A percentile compares a stretch with the other conserved stretches of the same genome.
phyloP scores from a whole-genome alignment of 2,797 vertebrate species.

The Alosa sapidissima region DNA sequence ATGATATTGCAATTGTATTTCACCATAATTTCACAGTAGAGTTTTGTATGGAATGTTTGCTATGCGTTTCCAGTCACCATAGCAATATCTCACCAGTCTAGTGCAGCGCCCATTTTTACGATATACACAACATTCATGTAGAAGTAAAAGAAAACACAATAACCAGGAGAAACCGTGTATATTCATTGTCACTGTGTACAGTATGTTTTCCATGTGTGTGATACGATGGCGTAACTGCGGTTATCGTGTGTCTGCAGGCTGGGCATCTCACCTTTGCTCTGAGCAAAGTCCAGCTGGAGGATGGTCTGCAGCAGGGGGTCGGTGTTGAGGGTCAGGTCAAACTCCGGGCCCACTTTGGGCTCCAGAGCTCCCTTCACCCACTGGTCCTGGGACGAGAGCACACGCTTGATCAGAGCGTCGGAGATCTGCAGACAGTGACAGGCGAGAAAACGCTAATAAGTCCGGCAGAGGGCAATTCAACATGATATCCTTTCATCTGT shows the following conservation, averaged over 20 bases:
- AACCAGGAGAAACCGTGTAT: background rate
- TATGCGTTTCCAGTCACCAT: background rate
- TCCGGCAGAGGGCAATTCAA: background rate
- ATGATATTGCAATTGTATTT: background rate
- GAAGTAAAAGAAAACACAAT: background rate
- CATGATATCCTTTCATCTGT: background rate
- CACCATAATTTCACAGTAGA: background rate
- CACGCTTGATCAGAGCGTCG: conserved; percentile 93
- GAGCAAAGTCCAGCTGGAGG: conserved; percentile 94
- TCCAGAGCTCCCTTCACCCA: conserved; percentile 97
- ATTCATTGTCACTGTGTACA: background rate
- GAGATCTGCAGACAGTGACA: conserved; percentile 80
- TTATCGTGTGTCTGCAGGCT: background rate
- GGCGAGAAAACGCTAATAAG: background rate
- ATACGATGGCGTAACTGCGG: background rate
- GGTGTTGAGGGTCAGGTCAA: conserved; percentile 89
- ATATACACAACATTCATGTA: background rate
- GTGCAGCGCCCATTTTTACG: background rate
- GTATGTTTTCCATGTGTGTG: background rate
- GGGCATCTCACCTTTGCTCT: conserved; percentile 85
- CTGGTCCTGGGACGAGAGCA: conserved; percentile 92
- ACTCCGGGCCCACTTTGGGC: conserved; percentile 93
- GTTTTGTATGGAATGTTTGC: background rate
- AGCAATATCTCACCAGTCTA: background rate
- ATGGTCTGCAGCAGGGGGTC: conserved; percentile 92